Base-by-base conservation (phyloP, 2,888 invertebrate species). In the Heliconius ethilla region DNA sequence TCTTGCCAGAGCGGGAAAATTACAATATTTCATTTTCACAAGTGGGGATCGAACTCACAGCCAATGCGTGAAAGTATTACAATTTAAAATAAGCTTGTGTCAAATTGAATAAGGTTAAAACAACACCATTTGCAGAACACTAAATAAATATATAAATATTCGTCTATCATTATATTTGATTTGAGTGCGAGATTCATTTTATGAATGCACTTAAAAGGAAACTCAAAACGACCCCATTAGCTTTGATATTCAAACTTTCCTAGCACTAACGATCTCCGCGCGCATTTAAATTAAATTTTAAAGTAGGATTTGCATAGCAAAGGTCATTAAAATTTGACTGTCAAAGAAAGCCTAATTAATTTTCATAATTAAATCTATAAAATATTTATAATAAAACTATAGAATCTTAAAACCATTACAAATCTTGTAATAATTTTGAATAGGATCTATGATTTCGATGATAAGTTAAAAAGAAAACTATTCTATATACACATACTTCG, bases 271-370 rank as follows among this genome's bases (percentile, higher is more conserved):
- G 62, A 76, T 45, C 67, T 62, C 13, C 25, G 59, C 29, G 37
- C n/a, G 22, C 29, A 62, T 62, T 70, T 63, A 70, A 63, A 76
- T 62, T 63, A 9, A 27, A 75, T 62, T 69, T 59, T 11, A 59
- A 75, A 29, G 25, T 5, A n/a, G 27, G 27, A 15, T 22, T 75
- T 37, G 2, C 3, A 40, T 9, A 13, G 33, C 62, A 59, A 65
- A 33, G 29, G 45, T 63, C 62, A 63, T 76, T 63, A 70, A 51
- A 70, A 76, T 76, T 63, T 33, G 18, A n/a, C 63, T 70, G 29
- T 62, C n/a, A 76, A 70, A 70, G 70, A 29, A 70, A 69, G 37
- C 55, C 55, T 51, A 67, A 76, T 70, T 70, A 62, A 70, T 33
- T 70, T 62, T 40, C 29, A 45, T 70, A 65, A 33, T 10, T 45